Percentiles rank a stretch among this genome's conserved stretches.
Evolutionary conservation across 2,113 vertebrate genomes (phyloP).

Genomic region (Pomatorhinus ruficollis): DNA sequence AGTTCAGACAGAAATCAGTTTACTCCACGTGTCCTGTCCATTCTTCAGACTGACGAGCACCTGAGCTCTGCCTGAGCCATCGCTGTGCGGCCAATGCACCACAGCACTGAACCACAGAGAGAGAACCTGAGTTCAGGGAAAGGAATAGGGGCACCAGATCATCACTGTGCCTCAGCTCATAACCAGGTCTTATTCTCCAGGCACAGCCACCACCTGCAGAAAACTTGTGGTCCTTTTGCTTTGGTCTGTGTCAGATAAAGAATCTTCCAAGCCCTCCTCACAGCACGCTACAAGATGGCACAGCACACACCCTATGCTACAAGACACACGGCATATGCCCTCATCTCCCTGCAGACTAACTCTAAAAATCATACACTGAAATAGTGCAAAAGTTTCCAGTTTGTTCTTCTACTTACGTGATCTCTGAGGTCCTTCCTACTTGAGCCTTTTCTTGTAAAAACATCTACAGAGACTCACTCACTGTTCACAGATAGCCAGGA

Average conservation of each 20-base stretch:
- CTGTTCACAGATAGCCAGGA: background rate
- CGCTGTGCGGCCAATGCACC: rapidly evolving
- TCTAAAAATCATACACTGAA: background rate
- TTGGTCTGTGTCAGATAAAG: background rate
- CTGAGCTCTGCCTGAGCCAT: background rate
- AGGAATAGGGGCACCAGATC: background rate
- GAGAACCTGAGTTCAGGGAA: background rate
- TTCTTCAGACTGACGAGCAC: background rate
- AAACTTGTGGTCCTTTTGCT: background rate
- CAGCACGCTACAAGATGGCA: rapidly evolving
- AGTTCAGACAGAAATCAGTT: background rate
- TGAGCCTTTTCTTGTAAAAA: background rate
- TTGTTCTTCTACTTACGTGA: background rate
- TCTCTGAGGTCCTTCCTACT: background rate
- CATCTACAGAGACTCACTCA: background rate
- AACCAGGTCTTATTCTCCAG: background rate
- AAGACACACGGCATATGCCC: rapidly evolving
- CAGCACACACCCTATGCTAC: background rate
- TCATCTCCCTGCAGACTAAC: background rate
- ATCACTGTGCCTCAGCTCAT: background rate
- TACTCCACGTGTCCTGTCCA: background rate
- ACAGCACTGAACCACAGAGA: background rate
- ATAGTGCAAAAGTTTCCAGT: background rate
- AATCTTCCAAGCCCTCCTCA: background rate
- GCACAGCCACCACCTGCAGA: background rate